Base-by-base conservation (phyloP, 2,797 vertebrate species). In the Myripristis jacobus region DNA sequence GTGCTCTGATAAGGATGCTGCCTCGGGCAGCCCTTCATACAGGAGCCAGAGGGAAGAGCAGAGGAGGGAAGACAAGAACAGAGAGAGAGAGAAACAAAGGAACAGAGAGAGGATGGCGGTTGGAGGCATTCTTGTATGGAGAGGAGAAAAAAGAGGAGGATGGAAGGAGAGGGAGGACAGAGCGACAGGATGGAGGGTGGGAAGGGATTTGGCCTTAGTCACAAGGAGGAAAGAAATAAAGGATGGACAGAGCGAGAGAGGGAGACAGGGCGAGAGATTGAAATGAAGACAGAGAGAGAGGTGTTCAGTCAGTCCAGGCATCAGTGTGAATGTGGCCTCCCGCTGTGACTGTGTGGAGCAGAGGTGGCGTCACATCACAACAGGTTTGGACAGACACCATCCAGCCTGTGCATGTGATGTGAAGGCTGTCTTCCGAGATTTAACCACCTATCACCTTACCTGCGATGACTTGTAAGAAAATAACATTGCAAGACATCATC, bases 291-390 rank as follows among this genome's bases (percentile, higher is more conserved):
- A 34, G 44, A 55, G 13, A 44, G 54, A 36, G 50, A 25, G 54
- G 56, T 22, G 34, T 60, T 55, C n/a, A n/a, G 61, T 29, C 65
- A 74, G 77, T 1, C 27, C 29, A 19, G 79, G 72, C 69, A 1
- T 43, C 48, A n/a, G 56, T 46, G 34, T 52, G 66, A 66, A 58
- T 59, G 41, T n/a, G 46, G 57, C 75, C 31, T 68, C 75, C 75
- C 79, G 78, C 81, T 79, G 75, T 16, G 77, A 25, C 72, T 47
- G 21, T 18, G n/a, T n/a, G n/a, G n/a, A n/a, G n/a, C n/a, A n/a
- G n/a, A n/a, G n/a, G 52, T 18, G 60, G 61, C 65, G 25, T 67
- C 71, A 22, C 15, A 44, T 18, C 43, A 18, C 43, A 18, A 44
- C n/a, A n/a, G n/a, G n/a, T n/a, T n/a, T n/a, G n/a, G n/a, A n/a